Base-by-base conservation (phyloP, 2,888 invertebrate species). In the Plebejus anna region DNA sequence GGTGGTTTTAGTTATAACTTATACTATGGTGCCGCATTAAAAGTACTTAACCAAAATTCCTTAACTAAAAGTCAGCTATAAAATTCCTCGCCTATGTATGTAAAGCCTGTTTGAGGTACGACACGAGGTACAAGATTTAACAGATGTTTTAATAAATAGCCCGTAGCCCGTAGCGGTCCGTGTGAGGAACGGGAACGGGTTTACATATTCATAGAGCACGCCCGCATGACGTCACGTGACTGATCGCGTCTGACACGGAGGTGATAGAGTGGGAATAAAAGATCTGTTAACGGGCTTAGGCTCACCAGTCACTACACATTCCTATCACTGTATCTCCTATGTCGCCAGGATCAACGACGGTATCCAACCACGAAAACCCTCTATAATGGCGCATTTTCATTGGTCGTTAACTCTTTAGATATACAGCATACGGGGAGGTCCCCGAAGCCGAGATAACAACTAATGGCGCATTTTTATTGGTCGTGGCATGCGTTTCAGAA, bases 181-280 rank as follows among this genome's bases (percentile, higher is more conserved):
- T 70, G 77, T 59, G 82, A 80, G 77, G 79, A 88, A 88, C 90
- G 82, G 77, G 79, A 88, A 88, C 90, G 82, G 89, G 90, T 91
- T 90, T 88, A 84, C 86, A 89, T 88, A 89, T 89, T 88, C 88
- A 88, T 88, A 88, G 86, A 85, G 86, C 85, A 78, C 82, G 89
- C 82, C 89, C 89, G 84, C 84, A 80, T 91, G 91, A 92, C 91
- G 90, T 91, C 90, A 90, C 88, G 85, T 71, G 57, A 71, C 71
- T 71, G 76, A 71, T 71, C 57, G 61, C 32, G 32, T 51, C 70
- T 75, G 51, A 70, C 70, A 51, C 51, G 36, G 42, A 47, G 61
- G 51, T 36, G 51, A 70, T 51, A 75, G 32, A 66, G 51, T 66
- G 16, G 32, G 32, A 32, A 66, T 66, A 11, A 61, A 61, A 32